Conservation (phyloP, 2,888 invertebrate species). For the Nasonovia ribisnigri region DNA sequence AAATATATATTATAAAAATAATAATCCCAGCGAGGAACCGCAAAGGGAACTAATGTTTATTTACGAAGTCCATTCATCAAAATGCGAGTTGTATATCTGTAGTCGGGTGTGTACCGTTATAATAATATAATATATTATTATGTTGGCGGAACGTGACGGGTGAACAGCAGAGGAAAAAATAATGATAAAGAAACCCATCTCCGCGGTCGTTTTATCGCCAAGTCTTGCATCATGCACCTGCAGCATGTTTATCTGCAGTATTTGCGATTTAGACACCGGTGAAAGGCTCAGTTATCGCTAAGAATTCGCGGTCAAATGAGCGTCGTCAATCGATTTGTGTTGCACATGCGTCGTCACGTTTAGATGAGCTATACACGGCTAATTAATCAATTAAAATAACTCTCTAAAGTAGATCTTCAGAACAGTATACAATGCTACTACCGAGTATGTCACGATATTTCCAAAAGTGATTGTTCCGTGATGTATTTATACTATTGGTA, state of each 20-base stretch:
- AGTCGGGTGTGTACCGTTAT: not conserved
- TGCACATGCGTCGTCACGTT: not conserved
- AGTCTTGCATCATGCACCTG: not conserved
- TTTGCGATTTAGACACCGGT: not conserved
- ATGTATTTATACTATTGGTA: too few relatives aligned
- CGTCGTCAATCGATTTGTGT: not conserved
- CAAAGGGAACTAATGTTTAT: not conserved
- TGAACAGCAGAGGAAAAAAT: not conserved
- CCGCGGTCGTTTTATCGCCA: not conserved
- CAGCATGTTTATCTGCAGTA: not conserved
- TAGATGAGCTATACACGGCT: not conserved
- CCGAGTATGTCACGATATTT: too few relatives aligned
- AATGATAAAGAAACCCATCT: not conserved
- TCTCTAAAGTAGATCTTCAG: not conserved
- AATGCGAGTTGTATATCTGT: not conserved
- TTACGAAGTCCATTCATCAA: constrained; percentile 8
- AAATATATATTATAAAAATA: not conserved
- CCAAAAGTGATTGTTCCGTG: too few relatives aligned
- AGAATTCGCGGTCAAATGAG: not conserved
- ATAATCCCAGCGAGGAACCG: not conserved
- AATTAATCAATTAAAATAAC: not conserved
- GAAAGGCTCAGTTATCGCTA: not conserved
- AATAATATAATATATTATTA: not conserved
- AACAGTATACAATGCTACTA: too few relatives aligned
- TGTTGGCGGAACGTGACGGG: not conserved